A percentile compares a stretch with the other conserved stretches of the same genome.
Conservation (phyloP, 2,113 vertebrate genomes). For the Pterophyllum scalare region DNA sequence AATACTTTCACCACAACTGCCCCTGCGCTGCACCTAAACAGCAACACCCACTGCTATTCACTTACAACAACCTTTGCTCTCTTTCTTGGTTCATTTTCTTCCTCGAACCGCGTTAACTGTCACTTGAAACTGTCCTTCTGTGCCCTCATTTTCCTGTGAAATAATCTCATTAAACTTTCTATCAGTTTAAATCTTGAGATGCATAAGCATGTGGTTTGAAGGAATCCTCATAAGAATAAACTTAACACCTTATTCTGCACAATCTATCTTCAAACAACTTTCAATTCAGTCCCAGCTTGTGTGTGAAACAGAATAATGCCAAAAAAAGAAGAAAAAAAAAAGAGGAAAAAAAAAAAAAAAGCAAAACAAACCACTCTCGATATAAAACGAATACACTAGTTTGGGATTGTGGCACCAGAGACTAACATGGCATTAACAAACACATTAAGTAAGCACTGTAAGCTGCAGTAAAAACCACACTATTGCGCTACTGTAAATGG, state of each 20-base stretch:
- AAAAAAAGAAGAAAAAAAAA: too few species aligned
- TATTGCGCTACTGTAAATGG: conserved; percentile 30
- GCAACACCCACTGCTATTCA: neutral
- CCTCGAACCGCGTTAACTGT: neutral
- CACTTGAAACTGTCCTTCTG: neutral
- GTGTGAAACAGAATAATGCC: conserved; percentile 5
- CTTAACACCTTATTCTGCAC: neutral
- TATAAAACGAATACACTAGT: neutral
- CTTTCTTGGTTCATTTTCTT: neutral
- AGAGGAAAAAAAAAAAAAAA: neutral
- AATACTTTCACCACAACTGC: neutral
- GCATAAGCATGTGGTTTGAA: neutral
- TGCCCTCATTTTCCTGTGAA: conserved; percentile 23
- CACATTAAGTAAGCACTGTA: conserved; percentile 18
- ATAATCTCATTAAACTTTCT: conserved; percentile 25
- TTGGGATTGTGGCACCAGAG: conserved; percentile 52
- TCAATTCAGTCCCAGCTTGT: too few species aligned
- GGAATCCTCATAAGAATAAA: neutral
- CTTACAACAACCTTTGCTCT: conserved; percentile 17
- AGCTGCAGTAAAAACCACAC: conserved; percentile 27
- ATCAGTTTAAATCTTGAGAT: conserved; percentile 11
- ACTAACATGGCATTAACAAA: conserved; percentile 32
- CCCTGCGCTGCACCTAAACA: conserved; percentile 2
- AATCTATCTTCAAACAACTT: neutral
- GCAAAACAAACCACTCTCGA: neutral